Conservation (phyloP, 2,113 vertebrate genomes). For the Copsychus sechellarum region DNA sequence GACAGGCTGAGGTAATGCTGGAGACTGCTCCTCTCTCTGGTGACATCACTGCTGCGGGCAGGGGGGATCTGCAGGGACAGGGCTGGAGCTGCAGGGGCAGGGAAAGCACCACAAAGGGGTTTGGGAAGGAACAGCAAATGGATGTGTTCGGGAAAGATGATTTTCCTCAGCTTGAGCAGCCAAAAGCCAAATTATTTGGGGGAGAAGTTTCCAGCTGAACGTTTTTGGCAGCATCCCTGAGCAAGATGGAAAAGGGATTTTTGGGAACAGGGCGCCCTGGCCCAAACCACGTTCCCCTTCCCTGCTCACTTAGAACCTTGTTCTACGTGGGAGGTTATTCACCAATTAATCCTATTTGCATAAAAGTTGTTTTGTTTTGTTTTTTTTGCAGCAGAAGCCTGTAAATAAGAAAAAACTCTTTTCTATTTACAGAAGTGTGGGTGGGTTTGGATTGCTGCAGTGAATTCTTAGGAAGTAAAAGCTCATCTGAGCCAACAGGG, state of each 20-base stretch:
- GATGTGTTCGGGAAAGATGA: not conserved
- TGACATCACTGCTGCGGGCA: slow-evolving; percentile 67
- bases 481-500: not conserved
- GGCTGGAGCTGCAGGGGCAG: not conserved
- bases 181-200: not conserved
- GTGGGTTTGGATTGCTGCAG: not conserved
- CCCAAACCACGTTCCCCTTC: not conserved
- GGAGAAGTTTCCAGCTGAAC: slow-evolving; percentile 32
- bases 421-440: not conserved
- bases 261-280: not conserved
- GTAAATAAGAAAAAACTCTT: too few relatives aligned
- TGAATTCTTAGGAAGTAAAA: not conserved
- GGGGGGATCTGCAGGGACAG: not conserved
- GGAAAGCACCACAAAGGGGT: not conserved
- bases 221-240: not conserved
- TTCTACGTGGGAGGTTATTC: not conserved
- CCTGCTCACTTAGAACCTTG: not conserved
- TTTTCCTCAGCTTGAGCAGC: not conserved
- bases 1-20: slow-evolving; percentile 69
- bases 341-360: not conserved
- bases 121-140: not conserved
- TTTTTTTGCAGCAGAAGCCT: not conserved
- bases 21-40: slow-evolving; percentile 44
- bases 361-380: not conserved
- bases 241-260: not conserved